These are phyloP conservation scores for Anthonomus grandis DNA, from an alignment of 1,140 invertebrate genomes.

Conservation along the genomic window DNA sequence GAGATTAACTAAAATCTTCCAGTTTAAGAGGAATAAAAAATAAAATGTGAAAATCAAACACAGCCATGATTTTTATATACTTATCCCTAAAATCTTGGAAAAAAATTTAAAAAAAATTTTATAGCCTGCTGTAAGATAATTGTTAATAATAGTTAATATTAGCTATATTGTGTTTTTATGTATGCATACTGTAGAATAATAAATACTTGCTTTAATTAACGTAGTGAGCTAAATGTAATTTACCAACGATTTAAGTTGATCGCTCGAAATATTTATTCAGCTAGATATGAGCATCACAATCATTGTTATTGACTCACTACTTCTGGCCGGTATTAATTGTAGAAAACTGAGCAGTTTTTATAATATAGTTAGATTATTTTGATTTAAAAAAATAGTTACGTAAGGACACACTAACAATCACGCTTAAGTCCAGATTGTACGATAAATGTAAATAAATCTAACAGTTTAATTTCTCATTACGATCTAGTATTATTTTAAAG, in stretches of 20 bases:
- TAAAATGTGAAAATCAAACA: too few relatives aligned
- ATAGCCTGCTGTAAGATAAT: neutral
- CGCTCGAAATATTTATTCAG: slow-evolving; percentile 1
- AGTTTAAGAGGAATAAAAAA: too few relatives aligned
- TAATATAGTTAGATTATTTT: slow-evolving; percentile 38
- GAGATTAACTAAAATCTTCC: too few relatives aligned
- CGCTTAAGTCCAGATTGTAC: neutral
- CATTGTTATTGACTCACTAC: slow-evolving; percentile 16
- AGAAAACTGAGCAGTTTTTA: slow-evolving; percentile 45
- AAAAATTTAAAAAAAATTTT: neutral
- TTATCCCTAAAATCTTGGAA: neutral
- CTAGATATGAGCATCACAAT: slow-evolving; percentile 9
- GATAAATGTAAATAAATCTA: slow-evolving; percentile 13
- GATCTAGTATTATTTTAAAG: slow-evolving; percentile 45
- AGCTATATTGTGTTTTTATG: neutral
- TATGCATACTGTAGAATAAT: neutral
- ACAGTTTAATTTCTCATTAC: slow-evolving; percentile 21
- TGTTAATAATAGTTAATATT: neutral
- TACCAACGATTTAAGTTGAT: neutral
- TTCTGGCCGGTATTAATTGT: slow-evolving; percentile 29
- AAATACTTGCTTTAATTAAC: neutral
- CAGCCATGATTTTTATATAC: too few relatives aligned
- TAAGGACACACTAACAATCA: slow-evolving; percentile 37
- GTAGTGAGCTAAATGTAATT: neutral
- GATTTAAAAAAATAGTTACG: slow-evolving; percentile 43